A percentile compares a stretch with the other conserved stretches of the same genome.
Evolutionary conservation across 2,113 vertebrate genomes (phyloP).

Genomic region (Ceyx cyanopectus): DNA sequence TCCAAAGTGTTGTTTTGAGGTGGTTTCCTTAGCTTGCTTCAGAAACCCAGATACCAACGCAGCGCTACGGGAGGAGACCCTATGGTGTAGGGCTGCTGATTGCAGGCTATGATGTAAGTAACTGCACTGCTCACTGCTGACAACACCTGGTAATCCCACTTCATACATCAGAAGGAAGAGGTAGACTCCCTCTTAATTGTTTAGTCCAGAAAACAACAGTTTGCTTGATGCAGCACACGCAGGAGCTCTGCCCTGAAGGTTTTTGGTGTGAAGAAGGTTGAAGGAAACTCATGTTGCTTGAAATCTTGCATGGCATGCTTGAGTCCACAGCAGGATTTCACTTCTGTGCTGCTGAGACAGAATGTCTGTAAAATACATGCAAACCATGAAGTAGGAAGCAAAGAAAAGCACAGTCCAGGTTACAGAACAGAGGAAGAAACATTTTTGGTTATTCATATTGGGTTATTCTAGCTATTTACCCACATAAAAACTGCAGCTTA

Average conservation of each 20-base stretch:
- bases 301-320: not conserved
- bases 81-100: constrained; percentile 97
- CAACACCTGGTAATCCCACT: not conserved
- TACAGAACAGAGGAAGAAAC: not conserved
- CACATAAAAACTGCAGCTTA: not conserved
- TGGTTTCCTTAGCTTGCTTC: constrained; percentile 71
- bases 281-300: not conserved
- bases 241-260: not conserved
- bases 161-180: not conserved
- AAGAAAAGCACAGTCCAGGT: not conserved
- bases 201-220: not conserved
- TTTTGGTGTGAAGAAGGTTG: not conserved
- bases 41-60: constrained; percentile 99
- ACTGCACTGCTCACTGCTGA: not conserved
- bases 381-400: not conserved
- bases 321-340: not conserved
- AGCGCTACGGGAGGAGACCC: constrained; percentile 93
- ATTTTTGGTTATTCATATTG: not conserved
- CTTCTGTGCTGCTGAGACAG: not conserved
- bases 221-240: not conserved
- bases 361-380: not conserved
- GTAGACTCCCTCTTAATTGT: not conserved
- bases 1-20: not conserved
- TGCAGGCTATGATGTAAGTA: constrained; percentile 94
- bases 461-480: not conserved